phyloP scores from a whole-genome alignment of 2,113 vertebrate genomes.

The Orycteropus afer region DNA sequence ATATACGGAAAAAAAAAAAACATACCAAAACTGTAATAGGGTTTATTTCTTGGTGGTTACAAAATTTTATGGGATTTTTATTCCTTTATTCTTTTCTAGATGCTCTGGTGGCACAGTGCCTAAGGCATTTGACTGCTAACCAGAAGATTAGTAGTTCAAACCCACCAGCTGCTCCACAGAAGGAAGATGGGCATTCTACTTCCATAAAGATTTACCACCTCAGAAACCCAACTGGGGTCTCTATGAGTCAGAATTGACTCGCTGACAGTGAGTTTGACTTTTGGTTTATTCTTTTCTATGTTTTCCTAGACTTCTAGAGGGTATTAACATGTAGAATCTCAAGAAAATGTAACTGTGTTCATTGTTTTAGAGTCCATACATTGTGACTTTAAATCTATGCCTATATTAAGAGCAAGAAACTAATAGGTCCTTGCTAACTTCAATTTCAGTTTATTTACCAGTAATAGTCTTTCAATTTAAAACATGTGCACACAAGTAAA shows the following conservation, averaged over 20 bases:
- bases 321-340: neutral
- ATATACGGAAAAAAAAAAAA: neutral
- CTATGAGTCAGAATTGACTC: too few relatives aligned
- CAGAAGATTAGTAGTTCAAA: too few relatives aligned
- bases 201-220: too few relatives aligned
- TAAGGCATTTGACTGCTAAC: too few relatives aligned
- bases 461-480: constrained; percentile 76
- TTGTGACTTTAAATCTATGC: neutral
- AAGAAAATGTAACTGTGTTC: neutral
- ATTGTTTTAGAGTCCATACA: neutral
- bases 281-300: neutral
- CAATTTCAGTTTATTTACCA: constrained; percentile 52
- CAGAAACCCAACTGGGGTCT: too few relatives aligned
- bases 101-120: too few relatives aligned
- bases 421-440: neutral
- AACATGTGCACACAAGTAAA: constrained; percentile 67
- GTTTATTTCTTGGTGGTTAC: constrained; percentile 22
- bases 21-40: neutral
- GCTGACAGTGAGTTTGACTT: too few relatives aligned
- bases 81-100: constrained; percentile 28
- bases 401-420: neutral
- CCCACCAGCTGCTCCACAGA: too few relatives aligned
- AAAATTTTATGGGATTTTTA: neutral
- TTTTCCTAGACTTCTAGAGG: neutral
- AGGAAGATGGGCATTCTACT: too few relatives aligned